phyloP scores from a whole-genome alignment of 1,140 invertebrate genomes.

The Pogonomyrmex barbatus region DNA sequence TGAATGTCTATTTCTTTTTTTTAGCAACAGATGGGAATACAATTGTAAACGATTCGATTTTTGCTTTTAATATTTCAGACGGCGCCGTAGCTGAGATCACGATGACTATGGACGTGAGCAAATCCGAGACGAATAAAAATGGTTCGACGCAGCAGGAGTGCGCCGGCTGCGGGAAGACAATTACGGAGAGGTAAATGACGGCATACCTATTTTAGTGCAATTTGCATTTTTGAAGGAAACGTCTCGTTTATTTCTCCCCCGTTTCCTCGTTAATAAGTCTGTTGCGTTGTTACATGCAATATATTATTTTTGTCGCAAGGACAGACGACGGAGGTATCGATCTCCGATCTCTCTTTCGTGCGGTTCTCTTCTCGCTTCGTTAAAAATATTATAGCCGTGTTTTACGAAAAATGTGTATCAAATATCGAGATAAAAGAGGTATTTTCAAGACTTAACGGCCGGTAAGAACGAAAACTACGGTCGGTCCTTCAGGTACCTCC shows the following conservation, averaged over 20 bases:
- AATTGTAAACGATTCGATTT: constrained; percentile 21
- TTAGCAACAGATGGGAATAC: neutral
- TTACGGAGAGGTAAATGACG: constrained; percentile 90
- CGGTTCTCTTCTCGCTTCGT: neutral
- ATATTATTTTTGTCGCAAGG: neutral
- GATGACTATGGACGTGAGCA: constrained; percentile 91
- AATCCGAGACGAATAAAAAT: constrained; percentile 88
- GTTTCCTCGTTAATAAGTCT: constrained; percentile 9
- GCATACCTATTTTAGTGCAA: neutral
- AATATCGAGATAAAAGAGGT: constrained; percentile 41
- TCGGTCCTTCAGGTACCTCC: constrained; percentile 87
- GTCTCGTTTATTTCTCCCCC: neutral
- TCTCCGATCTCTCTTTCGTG: neutral
- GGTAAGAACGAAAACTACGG: constrained; percentile 74
- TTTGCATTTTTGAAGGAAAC: neutral
- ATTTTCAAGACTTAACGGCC: constrained; percentile 48
- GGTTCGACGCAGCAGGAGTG: constrained; percentile 90
- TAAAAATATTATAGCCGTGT: neutral
- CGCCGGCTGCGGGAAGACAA: constrained; percentile 94
- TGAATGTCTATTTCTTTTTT: neutral
- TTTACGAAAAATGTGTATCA: constrained; percentile 13
- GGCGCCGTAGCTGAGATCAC: constrained; percentile 85
- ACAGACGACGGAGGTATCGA: neutral
- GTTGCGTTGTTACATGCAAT: neutral
- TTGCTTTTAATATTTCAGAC: constrained; percentile 79